These are phyloP conservation scores for Pissodes strobi DNA, from an alignment of 1,140 invertebrate genomes.

Conservation along the genomic window DNA sequence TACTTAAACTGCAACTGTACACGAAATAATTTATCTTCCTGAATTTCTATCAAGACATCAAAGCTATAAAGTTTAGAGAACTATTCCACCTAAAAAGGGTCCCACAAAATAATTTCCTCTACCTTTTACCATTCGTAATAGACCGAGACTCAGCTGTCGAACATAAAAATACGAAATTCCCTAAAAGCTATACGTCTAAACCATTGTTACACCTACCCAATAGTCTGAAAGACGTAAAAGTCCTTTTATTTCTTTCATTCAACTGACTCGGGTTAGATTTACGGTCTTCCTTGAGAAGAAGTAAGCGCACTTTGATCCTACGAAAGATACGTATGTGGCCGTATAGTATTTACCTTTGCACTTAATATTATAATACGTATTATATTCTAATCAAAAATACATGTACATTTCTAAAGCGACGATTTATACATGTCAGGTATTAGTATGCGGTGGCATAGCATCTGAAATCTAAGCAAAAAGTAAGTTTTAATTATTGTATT, in stretches of 20 bases:
- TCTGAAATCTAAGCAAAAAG: too few relatives aligned
- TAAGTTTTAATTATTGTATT: too few relatives aligned
- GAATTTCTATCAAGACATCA: not conserved
- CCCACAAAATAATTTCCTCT: constrained; percentile 9
- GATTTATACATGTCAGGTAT: too few relatives aligned
- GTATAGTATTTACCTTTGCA: too few relatives aligned
- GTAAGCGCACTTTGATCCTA: constrained; percentile 3
- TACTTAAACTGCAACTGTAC: too few relatives aligned
- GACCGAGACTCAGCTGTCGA: constrained; percentile 20
- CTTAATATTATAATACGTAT: too few relatives aligned
- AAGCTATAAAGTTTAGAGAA: constrained; percentile 2
- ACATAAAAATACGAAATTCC: constrained; percentile 30
- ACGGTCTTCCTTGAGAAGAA: constrained; percentile 9
- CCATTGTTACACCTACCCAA: constrained; percentile 29
- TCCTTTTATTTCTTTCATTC: constrained; percentile 26
- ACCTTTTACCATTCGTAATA: constrained; percentile 14
- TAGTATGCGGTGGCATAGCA: too few relatives aligned
- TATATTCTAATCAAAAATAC: too few relatives aligned
- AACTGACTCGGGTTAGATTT: constrained; percentile 16
- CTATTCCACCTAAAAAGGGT: constrained; percentile 3
- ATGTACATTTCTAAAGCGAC: too few relatives aligned
- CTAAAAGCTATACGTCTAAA: constrained; percentile 29
- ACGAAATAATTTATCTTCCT: too few relatives aligned
- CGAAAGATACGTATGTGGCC: not conserved
- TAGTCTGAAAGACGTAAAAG: constrained; percentile 29